phyloP scores from a whole-genome alignment of 2,797 vertebrate genomes.

The Chaetodon trifasciatus region DNA sequence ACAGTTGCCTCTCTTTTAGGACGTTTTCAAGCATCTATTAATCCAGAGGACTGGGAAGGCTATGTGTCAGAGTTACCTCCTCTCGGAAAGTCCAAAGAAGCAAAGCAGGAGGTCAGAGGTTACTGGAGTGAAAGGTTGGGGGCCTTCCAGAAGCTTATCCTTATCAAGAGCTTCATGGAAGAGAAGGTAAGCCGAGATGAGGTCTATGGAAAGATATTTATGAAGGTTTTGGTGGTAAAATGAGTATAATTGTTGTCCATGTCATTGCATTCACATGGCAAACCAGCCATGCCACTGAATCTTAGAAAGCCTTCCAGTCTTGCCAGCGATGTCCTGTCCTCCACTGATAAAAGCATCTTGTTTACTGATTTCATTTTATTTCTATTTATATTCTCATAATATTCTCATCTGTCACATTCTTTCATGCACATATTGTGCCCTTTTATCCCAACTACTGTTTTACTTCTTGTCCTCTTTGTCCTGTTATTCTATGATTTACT shows the following conservation, averaged over 20 bases:
- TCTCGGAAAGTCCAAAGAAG: constrained; percentile 13
- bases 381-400: neutral
- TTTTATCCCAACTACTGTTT: neutral
- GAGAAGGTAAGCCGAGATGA: constrained; percentile 82
- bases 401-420: constrained; percentile 3
- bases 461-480: neutral
- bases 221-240: neutral
- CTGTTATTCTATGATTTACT: neutral
- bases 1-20: constrained; percentile 61
- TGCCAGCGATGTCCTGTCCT: neutral
- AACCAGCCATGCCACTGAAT: neutral
- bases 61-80: constrained; percentile 57
- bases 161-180: constrained; percentile 88
- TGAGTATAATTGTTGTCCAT: neutral
- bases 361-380: neutral
- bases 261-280: neutral
- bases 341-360: neutral
- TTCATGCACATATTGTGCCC: neutral
- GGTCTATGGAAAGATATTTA: neutral
- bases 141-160: constrained; percentile 88
- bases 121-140: constrained; percentile 80
- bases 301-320: neutral
- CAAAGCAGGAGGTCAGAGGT: constrained; percentile 43
- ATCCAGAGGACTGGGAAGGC: constrained; percentile 75
- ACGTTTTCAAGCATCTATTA: constrained; percentile 82